Percentiles rank a stretch among this genome's conserved stretches.
Evolutionary conservation across 2,888 invertebrate species (phyloP).

Genomic region (Lissocephala sabroskyi): DNA sequence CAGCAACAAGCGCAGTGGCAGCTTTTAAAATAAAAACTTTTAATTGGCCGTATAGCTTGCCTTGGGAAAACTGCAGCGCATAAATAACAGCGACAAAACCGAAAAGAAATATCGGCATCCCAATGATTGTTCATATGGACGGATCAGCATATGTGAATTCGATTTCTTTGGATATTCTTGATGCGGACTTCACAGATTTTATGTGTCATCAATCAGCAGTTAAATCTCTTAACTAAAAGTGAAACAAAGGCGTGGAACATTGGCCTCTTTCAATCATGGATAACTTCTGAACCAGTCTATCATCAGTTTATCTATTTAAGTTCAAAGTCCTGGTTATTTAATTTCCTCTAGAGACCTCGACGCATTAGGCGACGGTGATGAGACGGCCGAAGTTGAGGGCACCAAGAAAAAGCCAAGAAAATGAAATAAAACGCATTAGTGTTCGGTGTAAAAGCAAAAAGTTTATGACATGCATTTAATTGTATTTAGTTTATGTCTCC

Average conservation of each 20-base stretch:
- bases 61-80: too few species aligned
- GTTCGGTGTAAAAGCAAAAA: slow-evolving; percentile 18
- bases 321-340: too few species aligned
- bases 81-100: not conserved
- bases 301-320: too few species aligned
- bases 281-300: too few species aligned
- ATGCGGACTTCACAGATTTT: too few species aligned
- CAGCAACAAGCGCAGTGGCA: slow-evolving; percentile 13
- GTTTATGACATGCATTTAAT: slow-evolving; percentile 24
- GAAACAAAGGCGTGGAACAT: too few species aligned
- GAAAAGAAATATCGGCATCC: not conserved
- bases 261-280: too few species aligned
- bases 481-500: slow-evolving; percentile 11
- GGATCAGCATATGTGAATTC: not conserved
- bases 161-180: not conserved
- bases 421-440: slow-evolving; percentile 34
- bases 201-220: too few species aligned
- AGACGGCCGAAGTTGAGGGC: too few species aligned
- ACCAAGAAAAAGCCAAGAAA: slow-evolving; percentile 34
- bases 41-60: slow-evolving; percentile 44
- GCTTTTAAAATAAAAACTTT: slow-evolving; percentile 38
- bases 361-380: too few species aligned
- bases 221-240: too few species aligned
- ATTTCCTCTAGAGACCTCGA: too few species aligned
- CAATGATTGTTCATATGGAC: not conserved